Percentiles rank a stretch among this genome's conserved stretches.
Evolutionary conservation across 2,888 invertebrate genomes (phyloP).

Genomic region (Eustalomyia histrio): DNA sequence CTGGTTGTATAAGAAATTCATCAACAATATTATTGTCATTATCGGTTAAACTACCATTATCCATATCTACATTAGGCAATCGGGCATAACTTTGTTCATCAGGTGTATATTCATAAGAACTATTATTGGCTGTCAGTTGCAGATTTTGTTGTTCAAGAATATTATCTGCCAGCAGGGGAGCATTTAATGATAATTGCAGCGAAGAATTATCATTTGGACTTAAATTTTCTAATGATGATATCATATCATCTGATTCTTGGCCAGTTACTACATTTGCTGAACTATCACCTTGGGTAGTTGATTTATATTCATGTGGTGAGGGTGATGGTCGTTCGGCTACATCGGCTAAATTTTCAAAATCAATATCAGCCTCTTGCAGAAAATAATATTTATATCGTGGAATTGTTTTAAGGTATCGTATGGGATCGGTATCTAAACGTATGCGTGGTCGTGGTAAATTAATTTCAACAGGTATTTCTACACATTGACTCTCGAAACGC

Average conservation of each 20-base stretch:
- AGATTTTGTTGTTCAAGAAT: slow-evolving; percentile 24
- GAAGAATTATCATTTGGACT: slow-evolving; percentile 76
- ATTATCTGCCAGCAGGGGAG: slow-evolving; percentile 54
- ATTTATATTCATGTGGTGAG: slow-evolving; percentile 70
- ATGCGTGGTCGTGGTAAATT: slow-evolving; percentile 78
- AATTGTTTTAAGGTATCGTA: slow-evolving; percentile 78
- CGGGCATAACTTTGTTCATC: slow-evolving; percentile 77
- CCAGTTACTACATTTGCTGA: slow-evolving; percentile 72
- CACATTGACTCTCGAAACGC: slow-evolving; percentile 79
- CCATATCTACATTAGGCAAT: slow-evolving; percentile 70
- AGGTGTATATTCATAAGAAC: slow-evolving; percentile 74
- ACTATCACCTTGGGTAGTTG: slow-evolving; percentile 64
- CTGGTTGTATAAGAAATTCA: slow-evolving; percentile 26
- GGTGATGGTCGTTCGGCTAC: slow-evolving; percentile 66
- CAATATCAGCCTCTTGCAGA: slow-evolving; percentile 75
- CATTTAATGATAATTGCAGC: slow-evolving; percentile 71
- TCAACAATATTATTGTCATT: slow-evolving; percentile 45
- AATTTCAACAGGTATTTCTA: slow-evolving; percentile 77
- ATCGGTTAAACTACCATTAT: slow-evolving; percentile 63
- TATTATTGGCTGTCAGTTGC: slow-evolving; percentile 62
- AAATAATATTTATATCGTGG: slow-evolving; percentile 77
- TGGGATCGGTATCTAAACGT: slow-evolving; percentile 75
- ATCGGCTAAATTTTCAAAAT: slow-evolving; percentile 71
- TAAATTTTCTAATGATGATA: slow-evolving; percentile 78
- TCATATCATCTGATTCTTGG: slow-evolving; percentile 77